phyloP scores from a whole-genome alignment of 2,797 vertebrate genomes.

The Iguana delicatissima region DNA sequence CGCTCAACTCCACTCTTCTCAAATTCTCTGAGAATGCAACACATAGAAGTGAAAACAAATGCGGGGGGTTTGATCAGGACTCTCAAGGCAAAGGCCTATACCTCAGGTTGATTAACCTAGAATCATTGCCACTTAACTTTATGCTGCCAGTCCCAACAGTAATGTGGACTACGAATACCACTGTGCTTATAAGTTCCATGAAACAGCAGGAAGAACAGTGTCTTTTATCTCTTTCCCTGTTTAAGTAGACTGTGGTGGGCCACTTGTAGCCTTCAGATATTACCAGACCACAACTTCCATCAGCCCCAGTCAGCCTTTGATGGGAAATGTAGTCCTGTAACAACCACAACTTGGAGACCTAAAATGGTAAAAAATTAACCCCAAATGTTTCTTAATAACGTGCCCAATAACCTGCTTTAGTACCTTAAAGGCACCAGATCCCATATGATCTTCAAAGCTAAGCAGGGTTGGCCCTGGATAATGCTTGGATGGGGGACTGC shows the following conservation, averaged over 20 bases:
- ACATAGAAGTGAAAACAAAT: background rate
- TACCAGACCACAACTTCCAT: background rate
- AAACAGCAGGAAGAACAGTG: background rate
- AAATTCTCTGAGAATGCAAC: background rate
- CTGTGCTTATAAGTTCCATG: background rate
- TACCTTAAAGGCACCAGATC: no score
- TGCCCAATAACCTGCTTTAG: no score
- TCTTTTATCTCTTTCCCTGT: background rate
- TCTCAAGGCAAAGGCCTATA: background rate
- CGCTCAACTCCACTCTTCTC: background rate
- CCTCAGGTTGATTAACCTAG: constrained; percentile 6
- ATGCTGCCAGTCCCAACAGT: background rate
- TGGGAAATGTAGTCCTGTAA: background rate
- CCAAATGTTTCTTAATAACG: background rate
- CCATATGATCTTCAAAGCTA: no score
- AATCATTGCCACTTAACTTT: background rate
- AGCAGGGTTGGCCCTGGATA: no score
- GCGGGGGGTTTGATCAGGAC: background rate
- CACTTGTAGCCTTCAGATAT: background rate
- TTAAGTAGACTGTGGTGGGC: background rate
- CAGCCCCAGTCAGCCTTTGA: background rate
- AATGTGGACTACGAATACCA: background rate
- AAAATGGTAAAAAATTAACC: background rate
- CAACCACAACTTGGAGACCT: background rate
- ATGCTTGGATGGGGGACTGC: no score